Evolutionary conservation across 2,888 invertebrate genomes (phyloP).

Genomic region (Metallyticus violacea): DNA sequence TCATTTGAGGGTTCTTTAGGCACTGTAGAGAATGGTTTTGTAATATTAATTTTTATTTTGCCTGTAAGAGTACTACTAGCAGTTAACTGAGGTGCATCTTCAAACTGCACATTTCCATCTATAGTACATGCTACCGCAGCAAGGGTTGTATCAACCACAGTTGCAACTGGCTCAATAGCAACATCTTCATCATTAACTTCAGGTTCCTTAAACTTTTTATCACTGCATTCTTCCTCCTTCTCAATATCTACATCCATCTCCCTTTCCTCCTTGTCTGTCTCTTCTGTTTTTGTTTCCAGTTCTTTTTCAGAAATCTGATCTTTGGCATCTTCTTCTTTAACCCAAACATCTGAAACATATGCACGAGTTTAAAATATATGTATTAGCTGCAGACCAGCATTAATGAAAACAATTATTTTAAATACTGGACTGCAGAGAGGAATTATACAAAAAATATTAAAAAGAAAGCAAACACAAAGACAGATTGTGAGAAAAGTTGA

Average conservation of each 20-base stretch:
- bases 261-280: neutral
- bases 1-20: constrained; percentile 36
- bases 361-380: neutral
- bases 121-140: constrained; percentile 62
- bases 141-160: constrained; percentile 53
- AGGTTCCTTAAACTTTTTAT: constrained; percentile 5
- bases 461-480: too few species aligned
- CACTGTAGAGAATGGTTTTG: constrained; percentile 55
- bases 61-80: constrained; percentile 46
- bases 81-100: constrained; percentile 52
- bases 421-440: too few species aligned
- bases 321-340: neutral
- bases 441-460: too few species aligned
- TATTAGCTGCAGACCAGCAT: neutral
- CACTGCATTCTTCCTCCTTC: neutral
- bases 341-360: constrained; percentile 44
- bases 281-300: neutral
- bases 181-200: constrained; percentile 15
- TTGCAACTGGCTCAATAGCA: constrained; percentile 26
- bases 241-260: neutral
- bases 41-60: constrained; percentile 80
- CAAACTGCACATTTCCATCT: constrained; percentile 73
- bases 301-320: neutral
- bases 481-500: too few species aligned
- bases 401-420: too few species aligned